A percentile compares a stretch with the other conserved stretches of the same genome.
Evolutionary conservation across 2,888 invertebrate species (phyloP).

Genomic region (Orthosia cruda): DNA sequence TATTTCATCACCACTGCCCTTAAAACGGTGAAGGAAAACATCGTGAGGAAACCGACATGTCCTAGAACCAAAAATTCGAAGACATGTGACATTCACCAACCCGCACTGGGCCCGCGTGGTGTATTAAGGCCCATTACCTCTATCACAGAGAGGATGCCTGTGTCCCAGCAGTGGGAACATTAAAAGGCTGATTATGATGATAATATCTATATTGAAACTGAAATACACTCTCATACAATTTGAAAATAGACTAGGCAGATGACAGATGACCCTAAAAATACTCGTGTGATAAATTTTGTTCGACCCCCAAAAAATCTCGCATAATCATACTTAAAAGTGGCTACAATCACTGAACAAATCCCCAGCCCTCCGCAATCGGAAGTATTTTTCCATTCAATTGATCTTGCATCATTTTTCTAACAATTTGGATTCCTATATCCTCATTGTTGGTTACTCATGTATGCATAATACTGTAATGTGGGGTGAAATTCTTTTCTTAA

Average conservation of each 20-base stretch:
- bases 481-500: conserved; percentile 29
- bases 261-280: neutral
- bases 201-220: too few species aligned
- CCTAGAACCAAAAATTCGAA: too few species aligned
- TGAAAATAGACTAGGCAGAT: neutral
- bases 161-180: too few species aligned
- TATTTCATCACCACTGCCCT: too few species aligned
- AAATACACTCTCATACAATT: too few species aligned
- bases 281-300: neutral
- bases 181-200: too few species aligned
- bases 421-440: conserved; percentile 60
- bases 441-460: conserved; percentile 71
- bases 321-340: conserved; percentile 37
- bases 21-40: too few species aligned
- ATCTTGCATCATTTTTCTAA: conserved; percentile 65
- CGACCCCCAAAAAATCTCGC: conserved; percentile 15
- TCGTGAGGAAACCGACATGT: too few species aligned
- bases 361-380: conserved; percentile 66
- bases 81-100: too few species aligned
- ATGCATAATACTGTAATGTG: conserved; percentile 73
- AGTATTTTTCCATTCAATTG: conserved; percentile 75
- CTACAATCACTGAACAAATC: conserved; percentile 43
- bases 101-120: too few species aligned
- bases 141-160: too few species aligned
- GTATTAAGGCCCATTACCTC: too few species aligned